Evolutionary conservation across 2,888 invertebrate species (phyloP), one percentile per base, ranked within the genome.

Genomic region (Octodonta nipae): DNA sequence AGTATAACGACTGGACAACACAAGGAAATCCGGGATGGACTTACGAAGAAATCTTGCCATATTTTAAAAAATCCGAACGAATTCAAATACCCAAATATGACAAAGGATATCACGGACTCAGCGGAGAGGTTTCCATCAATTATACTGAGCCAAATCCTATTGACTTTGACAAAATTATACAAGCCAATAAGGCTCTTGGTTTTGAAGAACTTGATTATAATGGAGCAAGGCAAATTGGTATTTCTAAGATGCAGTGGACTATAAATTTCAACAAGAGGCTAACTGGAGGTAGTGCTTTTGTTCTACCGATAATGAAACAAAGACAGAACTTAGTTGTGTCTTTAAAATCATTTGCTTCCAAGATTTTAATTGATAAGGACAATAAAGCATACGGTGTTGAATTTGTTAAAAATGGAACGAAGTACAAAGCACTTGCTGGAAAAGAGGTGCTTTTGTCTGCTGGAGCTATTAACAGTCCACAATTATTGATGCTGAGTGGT

Each of bases 1-100:
- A 89, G 58, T 91, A 74, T 54, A 81, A 88, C 55, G 70, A 75
- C 27, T 91, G 89, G 89, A 81, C 78, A 30, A 66, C 69, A 0
- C 63, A 77, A 11, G 87, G 87, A 0, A 85, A 85, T 55, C 67
- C 73, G 1, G 47, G 54, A 28, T 60, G 58, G 51, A 24, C 25
- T 10, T 40, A 38, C 28, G 30, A 35, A 4, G 40, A 41, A 10
- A 15, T 40, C 77, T 77, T 51, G 53, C 79, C 6, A 57, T 38
- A 38, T 22, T 32, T 35, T 13, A 38, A 24, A 11, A 38, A 35
- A 28, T 26, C 30, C 1, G 38, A 38, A 35, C 14, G 29, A 14
- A 26, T 29, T 8, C 14, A 27, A 26, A 27, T 31, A 8, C 13
- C 8, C 5, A 8, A 16, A 4, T 28, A 29, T 10, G 35, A 38